Evolutionary conservation across 2,113 vertebrate species (phyloP), one percentile per base, ranked within the genome.

Genomic region (Nycticryphes semicollaris): DNA sequence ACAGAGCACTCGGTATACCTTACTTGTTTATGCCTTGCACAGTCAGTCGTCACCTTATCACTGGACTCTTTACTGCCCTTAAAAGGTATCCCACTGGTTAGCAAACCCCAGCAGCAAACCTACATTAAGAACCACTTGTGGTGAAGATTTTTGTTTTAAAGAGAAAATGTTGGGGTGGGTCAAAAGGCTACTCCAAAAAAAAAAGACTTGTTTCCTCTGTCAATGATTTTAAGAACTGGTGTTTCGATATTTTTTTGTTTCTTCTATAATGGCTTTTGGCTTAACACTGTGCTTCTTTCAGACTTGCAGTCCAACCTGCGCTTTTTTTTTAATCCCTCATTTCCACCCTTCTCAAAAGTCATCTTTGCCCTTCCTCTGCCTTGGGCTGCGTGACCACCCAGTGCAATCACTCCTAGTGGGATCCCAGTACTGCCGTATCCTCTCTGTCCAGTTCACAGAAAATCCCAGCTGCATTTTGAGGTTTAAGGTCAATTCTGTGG

Each of bases 381-480:
- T 22, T 18, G 24, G 45, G 27, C 59, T 63, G 19, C 13, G 7
- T 25, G 48, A 83, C 27, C 70, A 43, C 30, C 21, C 7, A 41
- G 30, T 14, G 23, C 39, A 54, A 48, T 18, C 20, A 4, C 6
- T 84, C 33, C 50, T 27, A 31, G 20, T 10, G 33, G n/a, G 15
- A 66, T 53, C 21, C 47, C 4, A 2, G 30, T 37, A 51, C 20
- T 59, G 70, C 48, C n/a, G 12, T 31, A 14, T 5, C 25, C 27
- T 64, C 7, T 31, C 41, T 12, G 14, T 30, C 30, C 0, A 1
- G 14, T 4, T 64, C 39, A 31, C 2, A 1, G 77, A 47, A 78
- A 70, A 94, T 11, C 28, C 35, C 16, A 88, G 67, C 12, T 51
- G 66, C 19, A 9, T 66, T 51, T 73, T 48, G 37, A 48, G 23